phyloP scores from a whole-genome alignment of 2,888 invertebrate genomes.

The Leptopilina myrica region DNA sequence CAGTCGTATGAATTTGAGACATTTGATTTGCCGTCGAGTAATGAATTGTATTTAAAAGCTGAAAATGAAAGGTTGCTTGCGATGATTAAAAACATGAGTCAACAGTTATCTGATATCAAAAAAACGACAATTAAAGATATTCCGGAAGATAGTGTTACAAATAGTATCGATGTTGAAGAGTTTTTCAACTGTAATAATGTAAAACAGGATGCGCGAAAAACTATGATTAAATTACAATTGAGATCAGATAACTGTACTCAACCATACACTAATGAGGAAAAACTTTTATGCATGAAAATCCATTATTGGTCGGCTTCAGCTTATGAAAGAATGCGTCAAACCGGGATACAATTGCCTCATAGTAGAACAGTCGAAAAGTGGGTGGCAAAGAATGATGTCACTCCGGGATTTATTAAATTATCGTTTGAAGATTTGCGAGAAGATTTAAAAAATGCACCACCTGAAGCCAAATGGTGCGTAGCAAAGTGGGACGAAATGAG shows the following conservation, averaged over 20 bases:
- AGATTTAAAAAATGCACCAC: neutral
- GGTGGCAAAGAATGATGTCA: neutral
- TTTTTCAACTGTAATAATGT: neutral
- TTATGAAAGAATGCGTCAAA: neutral
- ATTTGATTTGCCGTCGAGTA: neutral
- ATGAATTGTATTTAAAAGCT: neutral
- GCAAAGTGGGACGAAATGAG: neutral
- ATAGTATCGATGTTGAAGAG: neutral
- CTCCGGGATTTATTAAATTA: neutral
- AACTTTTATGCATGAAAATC: neutral
- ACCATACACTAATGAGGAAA: neutral
- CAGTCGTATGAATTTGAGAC: neutral
- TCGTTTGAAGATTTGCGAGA: neutral
- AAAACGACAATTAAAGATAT: no score
- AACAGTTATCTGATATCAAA: no score
- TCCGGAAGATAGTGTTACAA: neutral
- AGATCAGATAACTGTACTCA: neutral
- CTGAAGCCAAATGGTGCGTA: neutral
- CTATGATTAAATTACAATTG: neutral
- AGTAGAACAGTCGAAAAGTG: neutral
- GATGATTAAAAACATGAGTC: no score
- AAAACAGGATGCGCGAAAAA: neutral
- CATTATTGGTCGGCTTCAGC: neutral
- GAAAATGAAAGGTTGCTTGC: no score
- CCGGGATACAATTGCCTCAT: neutral